A percentile compares a stretch with the other conserved stretches of the same genome.
phyloP scores from a whole-genome alignment of 2,797 vertebrate genomes.

The Morus bassanus region DNA sequence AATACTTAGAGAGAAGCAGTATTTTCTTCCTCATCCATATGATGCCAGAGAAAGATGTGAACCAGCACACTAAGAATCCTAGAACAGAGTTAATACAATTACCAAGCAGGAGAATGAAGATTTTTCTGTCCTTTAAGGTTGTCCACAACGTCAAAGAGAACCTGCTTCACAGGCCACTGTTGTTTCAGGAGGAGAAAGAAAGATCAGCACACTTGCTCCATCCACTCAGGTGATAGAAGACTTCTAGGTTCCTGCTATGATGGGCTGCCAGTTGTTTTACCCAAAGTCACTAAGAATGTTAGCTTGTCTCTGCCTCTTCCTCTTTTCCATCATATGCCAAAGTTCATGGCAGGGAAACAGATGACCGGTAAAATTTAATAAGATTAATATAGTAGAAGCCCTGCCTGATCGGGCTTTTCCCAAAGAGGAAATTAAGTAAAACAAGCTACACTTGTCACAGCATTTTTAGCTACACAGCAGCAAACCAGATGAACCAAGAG shows the following conservation, averaged over 20 bases:
- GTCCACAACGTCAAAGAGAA: background rate
- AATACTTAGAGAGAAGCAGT: background rate
- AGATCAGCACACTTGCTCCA: accelerated
- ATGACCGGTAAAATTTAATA: background rate
- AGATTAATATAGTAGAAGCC: background rate
- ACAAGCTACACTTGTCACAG: background rate
- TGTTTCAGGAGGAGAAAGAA: background rate
- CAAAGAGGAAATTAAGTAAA: background rate
- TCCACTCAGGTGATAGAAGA: background rate
- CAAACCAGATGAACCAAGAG: background rate
- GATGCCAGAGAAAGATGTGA: background rate
- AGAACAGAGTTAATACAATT: background rate
- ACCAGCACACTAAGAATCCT: background rate
- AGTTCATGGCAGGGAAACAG: background rate
- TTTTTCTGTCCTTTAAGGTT: background rate
- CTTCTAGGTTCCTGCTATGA: background rate
- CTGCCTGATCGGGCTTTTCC: background rate
- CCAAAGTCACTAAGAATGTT: background rate
- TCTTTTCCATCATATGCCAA: background rate
- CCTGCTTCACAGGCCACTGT: background rate
- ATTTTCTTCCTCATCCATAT: background rate
- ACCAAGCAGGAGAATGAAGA: background rate
- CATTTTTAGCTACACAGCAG: background rate
- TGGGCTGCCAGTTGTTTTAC: background rate
- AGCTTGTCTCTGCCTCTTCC: background rate